phyloP scores from a whole-genome alignment of 2,113 vertebrate species.

The Macheiramphus alcinus region DNA sequence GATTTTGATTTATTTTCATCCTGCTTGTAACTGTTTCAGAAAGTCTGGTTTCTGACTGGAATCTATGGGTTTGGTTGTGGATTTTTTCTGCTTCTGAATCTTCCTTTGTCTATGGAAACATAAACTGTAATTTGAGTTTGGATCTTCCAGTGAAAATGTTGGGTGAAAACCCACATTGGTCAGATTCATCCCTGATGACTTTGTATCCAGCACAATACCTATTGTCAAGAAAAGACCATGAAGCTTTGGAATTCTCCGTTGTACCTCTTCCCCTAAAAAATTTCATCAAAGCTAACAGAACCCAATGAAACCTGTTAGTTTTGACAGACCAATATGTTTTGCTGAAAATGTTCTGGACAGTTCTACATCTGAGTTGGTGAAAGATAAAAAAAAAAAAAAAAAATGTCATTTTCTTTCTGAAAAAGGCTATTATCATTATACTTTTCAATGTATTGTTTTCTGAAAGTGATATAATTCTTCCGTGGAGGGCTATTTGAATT shows the following conservation, averaged over 20 bases:
- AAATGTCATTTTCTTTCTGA: neutral
- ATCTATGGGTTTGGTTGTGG: neutral
- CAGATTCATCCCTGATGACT: neutral
- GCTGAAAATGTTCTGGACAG: neutral
- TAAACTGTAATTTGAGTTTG: neutral
- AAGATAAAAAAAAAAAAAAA: neutral
- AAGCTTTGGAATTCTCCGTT: neutral
- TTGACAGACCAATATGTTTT: neutral
- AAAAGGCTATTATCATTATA: neutral
- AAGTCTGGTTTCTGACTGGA: neutral
- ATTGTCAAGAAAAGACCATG: neutral
- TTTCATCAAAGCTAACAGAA: neutral
- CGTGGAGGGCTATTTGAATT: neutral
- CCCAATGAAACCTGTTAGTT: neutral
- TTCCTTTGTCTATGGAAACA: neutral
- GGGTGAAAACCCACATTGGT: neutral
- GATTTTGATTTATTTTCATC: neutral
- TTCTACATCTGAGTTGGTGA: neutral
- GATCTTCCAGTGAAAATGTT: neutral
- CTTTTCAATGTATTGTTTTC: neutral
- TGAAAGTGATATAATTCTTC: neutral
- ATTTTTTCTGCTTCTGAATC: neutral
- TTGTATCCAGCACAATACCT: neutral
- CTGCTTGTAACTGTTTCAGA: neutral
- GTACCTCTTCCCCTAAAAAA: neutral